Evolutionary conservation across 2,888 invertebrate genomes (phyloP).

Genomic region (Tachina fera): DNA sequence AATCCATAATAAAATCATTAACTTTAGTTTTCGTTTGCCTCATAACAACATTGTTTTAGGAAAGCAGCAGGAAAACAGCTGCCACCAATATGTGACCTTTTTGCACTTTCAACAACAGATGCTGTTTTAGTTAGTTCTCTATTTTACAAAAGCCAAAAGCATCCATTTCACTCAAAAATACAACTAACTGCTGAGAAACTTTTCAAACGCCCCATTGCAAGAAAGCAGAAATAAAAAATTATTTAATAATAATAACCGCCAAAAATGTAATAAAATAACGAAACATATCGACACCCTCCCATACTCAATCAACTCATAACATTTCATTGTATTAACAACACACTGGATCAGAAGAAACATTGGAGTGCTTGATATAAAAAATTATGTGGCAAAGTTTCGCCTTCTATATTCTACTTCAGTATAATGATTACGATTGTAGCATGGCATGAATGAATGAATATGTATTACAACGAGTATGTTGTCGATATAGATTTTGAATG

Average conservation of each 20-base stretch:
- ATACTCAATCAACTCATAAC: slow-evolving; percentile 7
- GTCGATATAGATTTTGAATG: slow-evolving; percentile 31
- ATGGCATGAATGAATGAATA: slow-evolving; percentile 26
- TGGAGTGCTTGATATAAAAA: slow-evolving; percentile 50
- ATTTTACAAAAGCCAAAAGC: slow-evolving; percentile 14
- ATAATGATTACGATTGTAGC: slow-evolving; percentile 48
- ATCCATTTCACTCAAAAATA: slow-evolving; percentile 1
- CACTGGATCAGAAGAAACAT: slow-evolving; percentile 17
- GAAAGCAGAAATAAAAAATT: background rate
- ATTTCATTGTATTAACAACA: slow-evolving; percentile 61
- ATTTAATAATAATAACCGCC: slow-evolving; percentile 49
- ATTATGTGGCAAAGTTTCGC: slow-evolving; percentile 70
- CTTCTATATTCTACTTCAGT: slow-evolving; percentile 61
- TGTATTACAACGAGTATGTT: slow-evolving; percentile 32
- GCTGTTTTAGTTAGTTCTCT: slow-evolving; percentile 15
- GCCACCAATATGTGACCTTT: slow-evolving; percentile 62
- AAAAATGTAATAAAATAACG: slow-evolving; percentile 51
- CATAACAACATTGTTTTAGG: slow-evolving; percentile 1
- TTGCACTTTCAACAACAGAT: slow-evolving; percentile 65
- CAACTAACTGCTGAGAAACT: slow-evolving; percentile 56
- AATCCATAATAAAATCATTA: slow-evolving; percentile 53
- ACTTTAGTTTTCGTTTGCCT: background rate
- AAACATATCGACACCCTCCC: slow-evolving; percentile 49
- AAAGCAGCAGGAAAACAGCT: slow-evolving; percentile 63
- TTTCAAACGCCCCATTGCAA: slow-evolving; percentile 56